phyloP scores from a whole-genome alignment of 2,888 invertebrate genomes.

The Strigamia transsilvanica region DNA sequence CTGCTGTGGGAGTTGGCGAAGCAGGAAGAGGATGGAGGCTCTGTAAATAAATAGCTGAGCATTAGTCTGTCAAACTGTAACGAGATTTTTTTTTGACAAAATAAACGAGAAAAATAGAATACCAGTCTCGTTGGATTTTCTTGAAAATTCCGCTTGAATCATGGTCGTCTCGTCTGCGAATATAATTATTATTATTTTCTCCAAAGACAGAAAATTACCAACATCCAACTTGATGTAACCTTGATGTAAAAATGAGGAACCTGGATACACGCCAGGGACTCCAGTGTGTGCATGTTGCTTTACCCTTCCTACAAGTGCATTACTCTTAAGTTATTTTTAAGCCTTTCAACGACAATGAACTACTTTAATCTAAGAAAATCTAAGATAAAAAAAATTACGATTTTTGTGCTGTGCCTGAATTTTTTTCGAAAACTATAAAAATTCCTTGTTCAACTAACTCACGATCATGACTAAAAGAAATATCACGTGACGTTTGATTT shows the following conservation, averaged over 20 bases:
- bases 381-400: background rate
- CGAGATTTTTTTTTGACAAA: background rate
- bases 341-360: slow-evolving; percentile 47
- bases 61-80: slow-evolving; percentile 30
- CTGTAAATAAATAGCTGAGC: slow-evolving; percentile 43
- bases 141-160: slow-evolving; percentile 17
- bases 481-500: too few species aligned
- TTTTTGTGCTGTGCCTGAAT: background rate
- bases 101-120: background rate
- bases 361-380: slow-evolving; percentile 23
- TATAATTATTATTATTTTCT: background rate
- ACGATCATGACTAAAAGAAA: too few species aligned
- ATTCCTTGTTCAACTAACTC: too few species aligned
- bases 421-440: background rate
- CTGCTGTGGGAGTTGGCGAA: slow-evolving; percentile 3
- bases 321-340: slow-evolving; percentile 45
- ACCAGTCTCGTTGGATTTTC: background rate
- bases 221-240: background rate
- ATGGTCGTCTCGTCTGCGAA: background rate
- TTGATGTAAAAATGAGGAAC: slow-evolving; percentile 29
- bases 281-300: background rate
- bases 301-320: slow-evolving; percentile 49
- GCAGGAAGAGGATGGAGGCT: slow-evolving; percentile 6
- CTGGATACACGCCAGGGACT: slow-evolving; percentile 25
- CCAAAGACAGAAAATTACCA: background rate